These are phyloP conservation scores for Acanthiza pusilla DNA, from an alignment of 2,797 vertebrate genomes.

Conservation along the genomic window DNA sequence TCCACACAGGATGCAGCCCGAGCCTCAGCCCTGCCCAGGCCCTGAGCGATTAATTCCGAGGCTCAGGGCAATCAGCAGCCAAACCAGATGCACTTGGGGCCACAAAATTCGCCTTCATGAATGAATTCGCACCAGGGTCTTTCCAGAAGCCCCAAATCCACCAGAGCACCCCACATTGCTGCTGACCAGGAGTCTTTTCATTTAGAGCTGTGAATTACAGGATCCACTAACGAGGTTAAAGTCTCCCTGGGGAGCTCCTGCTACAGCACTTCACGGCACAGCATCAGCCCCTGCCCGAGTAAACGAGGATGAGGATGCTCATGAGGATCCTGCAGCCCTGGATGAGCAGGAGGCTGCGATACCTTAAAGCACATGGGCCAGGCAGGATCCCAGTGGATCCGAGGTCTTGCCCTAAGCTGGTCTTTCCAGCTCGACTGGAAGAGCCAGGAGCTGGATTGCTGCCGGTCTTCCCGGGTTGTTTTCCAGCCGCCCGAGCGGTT, in stretches of 20 bases:
- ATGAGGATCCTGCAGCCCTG: background rate
- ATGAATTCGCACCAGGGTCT: background rate
- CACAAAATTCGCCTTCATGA: background rate
- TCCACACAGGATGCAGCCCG: background rate
- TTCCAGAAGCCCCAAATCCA: background rate
- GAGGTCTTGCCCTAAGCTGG: background rate
- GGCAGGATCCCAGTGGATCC: background rate
- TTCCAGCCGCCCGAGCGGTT: background rate
- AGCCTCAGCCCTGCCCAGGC: background rate
- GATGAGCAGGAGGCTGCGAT: background rate
- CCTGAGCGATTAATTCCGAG: background rate
- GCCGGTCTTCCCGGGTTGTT: background rate
- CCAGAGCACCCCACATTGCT: fast-evolving
- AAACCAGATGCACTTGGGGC: background rate
- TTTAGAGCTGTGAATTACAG: background rate
- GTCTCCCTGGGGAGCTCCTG: background rate
- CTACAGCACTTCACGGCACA: background rate
- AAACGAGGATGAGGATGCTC: background rate
- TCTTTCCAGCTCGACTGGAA: background rate
- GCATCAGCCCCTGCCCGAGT: background rate
- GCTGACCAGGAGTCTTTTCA: background rate
- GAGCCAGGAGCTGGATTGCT: background rate
- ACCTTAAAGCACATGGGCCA: background rate
- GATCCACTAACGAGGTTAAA: background rate
- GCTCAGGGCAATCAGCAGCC: background rate